phyloP scores from a whole-genome alignment of 2,113 vertebrate species.

The Galemys pyrenaicus region DNA sequence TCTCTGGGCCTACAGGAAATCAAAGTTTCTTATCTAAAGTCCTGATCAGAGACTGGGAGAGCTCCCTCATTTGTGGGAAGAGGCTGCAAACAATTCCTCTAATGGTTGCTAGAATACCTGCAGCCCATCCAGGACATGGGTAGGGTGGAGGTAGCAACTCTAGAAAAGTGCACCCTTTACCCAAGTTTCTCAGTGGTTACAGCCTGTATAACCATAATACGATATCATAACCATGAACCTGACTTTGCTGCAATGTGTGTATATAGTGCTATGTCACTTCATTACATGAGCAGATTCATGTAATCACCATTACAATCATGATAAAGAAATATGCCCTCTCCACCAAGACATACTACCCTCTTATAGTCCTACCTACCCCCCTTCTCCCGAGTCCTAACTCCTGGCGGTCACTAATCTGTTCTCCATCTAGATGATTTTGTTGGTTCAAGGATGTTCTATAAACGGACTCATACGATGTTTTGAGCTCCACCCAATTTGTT shows the following conservation, averaged over 20 bases:
- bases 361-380: too few relatives aligned
- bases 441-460: neutral
- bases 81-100: neutral
- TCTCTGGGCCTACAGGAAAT: neutral
- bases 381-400: neutral
- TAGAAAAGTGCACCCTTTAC: neutral
- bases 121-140: neutral
- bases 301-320: neutral
- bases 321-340: neutral
- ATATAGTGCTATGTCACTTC: neutral
- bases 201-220: neutral
- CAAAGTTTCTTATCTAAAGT: neutral
- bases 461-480: neutral
- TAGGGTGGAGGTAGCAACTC: neutral
- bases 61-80: neutral
- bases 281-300: neutral
- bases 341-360: neutral
- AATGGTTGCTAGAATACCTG: neutral
- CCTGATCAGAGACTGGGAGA: neutral
- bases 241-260: neutral
- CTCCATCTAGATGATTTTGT: neutral
- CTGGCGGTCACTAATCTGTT: neutral
- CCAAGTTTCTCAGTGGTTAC: neutral
- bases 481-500: neutral
- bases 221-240: neutral